Conservation (phyloP, 2,888 invertebrate genomes). For the Rhyacophila evoluta region DNA sequence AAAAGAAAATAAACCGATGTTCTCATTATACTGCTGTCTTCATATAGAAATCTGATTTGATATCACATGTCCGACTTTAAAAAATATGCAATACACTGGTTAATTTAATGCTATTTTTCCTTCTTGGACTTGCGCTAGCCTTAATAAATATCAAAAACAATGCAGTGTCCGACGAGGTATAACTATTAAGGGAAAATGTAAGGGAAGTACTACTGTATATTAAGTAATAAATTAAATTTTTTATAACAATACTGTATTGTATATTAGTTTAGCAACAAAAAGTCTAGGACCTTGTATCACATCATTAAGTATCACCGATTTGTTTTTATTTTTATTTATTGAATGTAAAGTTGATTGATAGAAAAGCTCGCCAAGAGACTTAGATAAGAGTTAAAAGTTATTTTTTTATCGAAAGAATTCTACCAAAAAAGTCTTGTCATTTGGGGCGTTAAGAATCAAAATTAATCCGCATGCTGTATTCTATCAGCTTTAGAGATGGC, state of each 20-base stretch:
- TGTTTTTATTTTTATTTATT: slow-evolving; percentile 26
- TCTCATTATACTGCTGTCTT: too few species aligned
- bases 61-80: too few species aligned
- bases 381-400: neutral
- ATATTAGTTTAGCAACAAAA: slow-evolving; percentile 28
- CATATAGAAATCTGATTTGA: too few species aligned
- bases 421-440: too few species aligned
- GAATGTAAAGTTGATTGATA: neutral
- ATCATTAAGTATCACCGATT: slow-evolving; percentile 46
- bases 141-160: neutral
- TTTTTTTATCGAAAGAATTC: too few species aligned
- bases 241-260: slow-evolving; percentile 10
- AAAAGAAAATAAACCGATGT: too few species aligned
- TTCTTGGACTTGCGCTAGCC: neutral
- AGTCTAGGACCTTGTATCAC: slow-evolving; percentile 49
- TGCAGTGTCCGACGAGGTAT: neutral
- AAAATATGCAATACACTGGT: too few species aligned
- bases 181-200: neutral
- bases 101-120: too few species aligned
- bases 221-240: slow-evolving; percentile 16
- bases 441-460: too few species aligned
- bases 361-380: slow-evolving; percentile 4
- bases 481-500: too few species aligned
- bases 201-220: slow-evolving; percentile 8
- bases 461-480: too few species aligned